These are phyloP conservation scores for Perccottus glenii DNA, from an alignment of 2,113 vertebrate genomes.

Conservation along the genomic window DNA sequence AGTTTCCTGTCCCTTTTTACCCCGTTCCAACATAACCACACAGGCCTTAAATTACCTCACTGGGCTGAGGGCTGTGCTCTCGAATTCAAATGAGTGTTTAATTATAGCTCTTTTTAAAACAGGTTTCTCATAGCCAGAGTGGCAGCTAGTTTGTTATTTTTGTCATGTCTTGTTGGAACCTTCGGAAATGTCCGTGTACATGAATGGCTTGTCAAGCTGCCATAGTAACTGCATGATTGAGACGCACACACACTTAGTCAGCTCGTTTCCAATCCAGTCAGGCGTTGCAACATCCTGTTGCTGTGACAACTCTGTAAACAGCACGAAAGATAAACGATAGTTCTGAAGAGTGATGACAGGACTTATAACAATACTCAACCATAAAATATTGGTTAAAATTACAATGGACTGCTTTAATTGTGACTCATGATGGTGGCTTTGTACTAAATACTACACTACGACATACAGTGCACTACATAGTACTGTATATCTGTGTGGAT, in stretches of 20 bases:
- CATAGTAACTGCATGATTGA: slow-evolving; percentile 66
- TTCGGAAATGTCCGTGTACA: slow-evolving; percentile 57
- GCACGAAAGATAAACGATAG: slow-evolving; percentile 24
- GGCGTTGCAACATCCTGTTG: slow-evolving; percentile 51
- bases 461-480: background rate
- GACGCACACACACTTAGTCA: slow-evolving; percentile 54
- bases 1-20: slow-evolving; percentile 56
- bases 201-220: slow-evolving; percentile 66
- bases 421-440: no score
- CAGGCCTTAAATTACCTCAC: background rate
- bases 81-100: slow-evolving; percentile 56
- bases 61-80: slow-evolving; percentile 16
- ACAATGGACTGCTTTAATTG: no score
- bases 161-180: slow-evolving; percentile 18
- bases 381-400: no score
- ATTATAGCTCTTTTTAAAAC: slow-evolving; percentile 52
- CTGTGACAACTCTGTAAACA: slow-evolving; percentile 69
- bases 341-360: background rate
- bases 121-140: slow-evolving; percentile 27
- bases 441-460: no score
- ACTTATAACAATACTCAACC: no score
- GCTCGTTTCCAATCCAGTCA: slow-evolving; percentile 57
- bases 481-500: slow-evolving; percentile 17
- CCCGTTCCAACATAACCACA: slow-evolving; percentile 47
- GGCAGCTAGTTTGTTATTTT: slow-evolving; percentile 5